Percentiles rank a stretch among this genome's conserved stretches.
These are phyloP conservation scores for Germaria angustata DNA, from an alignment of 2,888 invertebrate genomes.

Conservation along the genomic window DNA sequence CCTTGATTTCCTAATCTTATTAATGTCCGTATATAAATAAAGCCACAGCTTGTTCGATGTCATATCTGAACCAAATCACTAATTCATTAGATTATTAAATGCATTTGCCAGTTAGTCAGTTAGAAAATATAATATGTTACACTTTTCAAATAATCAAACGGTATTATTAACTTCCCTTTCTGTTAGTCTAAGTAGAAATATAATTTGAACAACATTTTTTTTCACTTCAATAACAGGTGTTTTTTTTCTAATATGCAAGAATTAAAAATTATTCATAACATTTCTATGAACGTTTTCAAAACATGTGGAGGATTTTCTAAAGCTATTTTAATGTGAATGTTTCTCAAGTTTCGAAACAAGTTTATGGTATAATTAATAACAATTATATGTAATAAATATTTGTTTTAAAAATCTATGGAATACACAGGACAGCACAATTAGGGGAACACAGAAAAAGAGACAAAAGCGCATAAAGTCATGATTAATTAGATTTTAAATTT, in stretches of 20 bases:
- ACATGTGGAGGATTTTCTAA: conserved; percentile 15
- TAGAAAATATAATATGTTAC: conserved; percentile 7
- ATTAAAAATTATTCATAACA: not conserved
- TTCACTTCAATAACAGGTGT: conserved; percentile 1
- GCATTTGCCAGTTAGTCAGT: not conserved
- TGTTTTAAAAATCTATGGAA: too few relatives aligned
- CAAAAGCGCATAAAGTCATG: too few relatives aligned
- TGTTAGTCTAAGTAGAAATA: not conserved
- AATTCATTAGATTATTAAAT: too few relatives aligned
- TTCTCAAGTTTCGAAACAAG: not conserved
- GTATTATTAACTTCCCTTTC: conserved; percentile 25
- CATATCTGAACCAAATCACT: too few relatives aligned
- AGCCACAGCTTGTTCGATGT: too few relatives aligned
- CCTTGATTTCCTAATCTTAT: conserved; percentile 47
- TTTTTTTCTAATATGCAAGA: not conserved
- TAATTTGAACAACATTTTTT: conserved; percentile 3
- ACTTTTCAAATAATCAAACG: not conserved
- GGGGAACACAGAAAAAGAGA: too few relatives aligned
- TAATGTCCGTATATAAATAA: conserved; percentile 29
- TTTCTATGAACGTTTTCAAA: not conserved
- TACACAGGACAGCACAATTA: too few relatives aligned
- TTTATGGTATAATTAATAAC: not conserved
- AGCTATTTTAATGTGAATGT: not conserved
- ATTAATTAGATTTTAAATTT: too few relatives aligned
- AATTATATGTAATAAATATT: conserved; percentile 11